Evolutionary conservation across 2,888 invertebrate species (phyloP), one percentile per base, ranked within the genome.

Genomic region (Drosophila diplacantha): DNA sequence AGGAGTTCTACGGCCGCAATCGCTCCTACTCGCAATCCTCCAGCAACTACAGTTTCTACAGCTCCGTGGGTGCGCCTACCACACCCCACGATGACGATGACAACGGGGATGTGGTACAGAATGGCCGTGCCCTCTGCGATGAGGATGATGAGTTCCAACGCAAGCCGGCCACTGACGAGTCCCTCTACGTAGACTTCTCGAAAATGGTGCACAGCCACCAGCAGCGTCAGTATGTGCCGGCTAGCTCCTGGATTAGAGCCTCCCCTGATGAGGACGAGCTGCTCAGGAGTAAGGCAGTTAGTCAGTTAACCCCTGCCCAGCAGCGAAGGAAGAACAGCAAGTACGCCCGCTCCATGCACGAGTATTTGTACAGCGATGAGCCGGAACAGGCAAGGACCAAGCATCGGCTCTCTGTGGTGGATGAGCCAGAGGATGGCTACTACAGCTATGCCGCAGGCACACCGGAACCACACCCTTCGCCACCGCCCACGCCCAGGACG

Each of bases 131-230:
- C 54, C 58, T 14, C 31, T 26, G 56, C 7, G 58, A 71, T 26
- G 65, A 72, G 18, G 76, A 73, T 46, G 88, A 88, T 75, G 88
- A 88, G 74, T 88, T 89, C 59, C 85, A 86, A 53, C 85, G 89
- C 51, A 87, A 88, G 59, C 88, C 88, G 55, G 84, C 87, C 56
- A 88, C 84, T 60, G 88, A 88, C 71, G 89, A 88, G 64, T 83
- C 88, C 57, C 82, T 88, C 11, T 89, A 89, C 73, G 88, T 88
- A 59, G 88, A 89, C 71, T 89, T 89, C 69, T 86, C 89, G 51
- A 87, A 88, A 75, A 81, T 84, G 52, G 84, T 87, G 67, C 86
- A 81, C 54, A 83, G 60, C 29, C 76, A 77, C 44, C 60, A 59
- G 53, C 82, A 83, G 41, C 79, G 75, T 12, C 82, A 80, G 32